Conservation (phyloP, 2,797 vertebrate genomes). For the Scolopax rusticola region DNA sequence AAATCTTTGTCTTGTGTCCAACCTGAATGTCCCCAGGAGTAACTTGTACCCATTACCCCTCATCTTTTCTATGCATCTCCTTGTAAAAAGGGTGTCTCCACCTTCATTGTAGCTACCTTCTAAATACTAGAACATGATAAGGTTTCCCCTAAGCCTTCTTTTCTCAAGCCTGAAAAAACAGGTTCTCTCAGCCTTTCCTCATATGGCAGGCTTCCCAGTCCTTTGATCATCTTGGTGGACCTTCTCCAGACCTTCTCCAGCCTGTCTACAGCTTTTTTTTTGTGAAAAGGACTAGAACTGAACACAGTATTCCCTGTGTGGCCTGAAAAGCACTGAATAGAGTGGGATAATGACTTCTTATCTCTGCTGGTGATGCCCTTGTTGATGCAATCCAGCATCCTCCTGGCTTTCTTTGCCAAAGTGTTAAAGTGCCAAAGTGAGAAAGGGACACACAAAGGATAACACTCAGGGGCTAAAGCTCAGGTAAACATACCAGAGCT, state of each 20-base stretch:
- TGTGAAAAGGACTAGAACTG: neutral
- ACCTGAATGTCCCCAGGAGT: neutral
- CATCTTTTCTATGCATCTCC: neutral
- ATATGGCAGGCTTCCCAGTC: neutral
- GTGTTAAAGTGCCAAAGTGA: neutral
- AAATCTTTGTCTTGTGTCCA: neutral
- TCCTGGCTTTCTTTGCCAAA: neutral
- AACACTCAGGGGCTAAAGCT: neutral
- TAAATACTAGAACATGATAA: neutral
- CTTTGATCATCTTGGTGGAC: neutral
- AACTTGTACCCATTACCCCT: neutral
- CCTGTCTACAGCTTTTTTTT: neutral
- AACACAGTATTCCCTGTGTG: neutral
- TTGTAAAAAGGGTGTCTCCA: neutral
- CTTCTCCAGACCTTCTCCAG: neutral
- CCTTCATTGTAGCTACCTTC: neutral
- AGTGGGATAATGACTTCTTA: neutral
- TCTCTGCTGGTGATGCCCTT: neutral
- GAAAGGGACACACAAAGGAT: neutral
- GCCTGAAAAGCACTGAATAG: neutral
- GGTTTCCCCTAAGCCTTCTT: neutral
- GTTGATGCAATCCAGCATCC: neutral
- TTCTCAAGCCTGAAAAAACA: neutral
- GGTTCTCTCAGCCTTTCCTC: neutral
- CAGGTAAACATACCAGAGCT: constrained; percentile 35